Percentiles rank a stretch among this genome's conserved stretches.
Evolutionary conservation across 2,797 vertebrate genomes (phyloP).

Genomic region (Babyrousa celebensis): DNA sequence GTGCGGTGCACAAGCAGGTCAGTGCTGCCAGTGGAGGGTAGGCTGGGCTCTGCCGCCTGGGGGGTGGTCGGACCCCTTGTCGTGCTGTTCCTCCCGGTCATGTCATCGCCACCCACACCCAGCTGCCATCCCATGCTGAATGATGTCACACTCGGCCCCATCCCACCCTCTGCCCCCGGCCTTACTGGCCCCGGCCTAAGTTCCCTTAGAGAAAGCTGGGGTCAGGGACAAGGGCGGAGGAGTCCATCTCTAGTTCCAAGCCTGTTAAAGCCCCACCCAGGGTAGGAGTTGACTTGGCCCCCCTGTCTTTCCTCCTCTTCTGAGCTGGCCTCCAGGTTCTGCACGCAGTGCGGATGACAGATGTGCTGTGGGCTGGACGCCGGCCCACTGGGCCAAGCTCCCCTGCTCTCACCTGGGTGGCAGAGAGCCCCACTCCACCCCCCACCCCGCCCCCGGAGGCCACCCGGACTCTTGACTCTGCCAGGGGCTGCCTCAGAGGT

Average conservation of each 20-base stretch:
- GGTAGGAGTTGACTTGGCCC: background rate
- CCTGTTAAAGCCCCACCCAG: background rate
- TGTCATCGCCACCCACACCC: conserved; percentile 60
- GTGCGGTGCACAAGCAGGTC: conserved; percentile 97
- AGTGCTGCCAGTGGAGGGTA: background rate
- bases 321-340: background rate
- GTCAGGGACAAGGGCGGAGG: background rate
- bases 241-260: background rate
- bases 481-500: background rate
- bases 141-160: background rate
- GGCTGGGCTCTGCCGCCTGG: accelerated
- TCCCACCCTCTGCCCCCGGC: background rate
- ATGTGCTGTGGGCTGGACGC: background rate
- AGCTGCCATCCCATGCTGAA: conserved; percentile 82
- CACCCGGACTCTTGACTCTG: background rate
- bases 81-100: conserved; percentile 26
- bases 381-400: too few species aligned
- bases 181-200: background rate
- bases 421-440: background rate
- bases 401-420: background rate
- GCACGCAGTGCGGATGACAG: background rate
- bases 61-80: accelerated
- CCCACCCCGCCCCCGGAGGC: background rate
- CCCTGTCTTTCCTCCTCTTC: background rate
- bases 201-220: background rate